Evolutionary conservation across 92 coral and sea anemone genomes (phyloP), one percentile per base, ranked within the genome.

Genomic region (Siderastrea radians): DNA sequence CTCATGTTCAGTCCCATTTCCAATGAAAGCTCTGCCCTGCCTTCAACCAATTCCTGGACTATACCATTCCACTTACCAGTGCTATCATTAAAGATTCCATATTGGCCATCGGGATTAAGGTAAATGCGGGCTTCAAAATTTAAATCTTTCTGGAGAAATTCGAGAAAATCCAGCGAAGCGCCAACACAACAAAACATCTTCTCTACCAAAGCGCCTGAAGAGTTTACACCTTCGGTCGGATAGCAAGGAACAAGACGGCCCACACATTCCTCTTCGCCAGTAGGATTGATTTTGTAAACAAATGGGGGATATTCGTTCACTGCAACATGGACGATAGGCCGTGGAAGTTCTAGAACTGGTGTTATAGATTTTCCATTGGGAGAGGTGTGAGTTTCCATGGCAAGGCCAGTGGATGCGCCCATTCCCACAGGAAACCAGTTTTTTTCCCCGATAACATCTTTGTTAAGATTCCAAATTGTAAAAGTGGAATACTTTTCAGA

Each of bases 51-150:
- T 61, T 91, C 84, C 16, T 83, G 51, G 59, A 91, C 89, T n/a
- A 91, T 66, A 10, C 94, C 94, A 64, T 84, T 87, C 94, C 94
- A 91, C 12, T 59, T 3, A 5, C 77, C 82, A 43, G 88, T 12
- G 1, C 14, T 63, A 6, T 47, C 62, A 16, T 86, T 61, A 6
- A 45, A 57, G 1, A 72, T 63, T 12, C 94, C 94, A 83, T 79
- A 87, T 74, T 76, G 57, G 45, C 88, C 91, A 54, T 91, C 94
- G 14, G 89, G 91, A 0, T 76, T 16, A 65, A 91, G 82, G 51
- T 91, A 91, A 4, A 91, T 62, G 43, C 67, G 43, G 3, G 94
- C 84, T 50, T 81, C 70, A 60, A 91, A 91, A 5, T 82, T 38
- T 43, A 91, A 83, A 59, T 91, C 94, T 49, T 67, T 81, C 49